Evolutionary conservation across 2,113 vertebrate genomes (phyloP), one percentile per base, ranked within the genome.

Genomic region (Cebus imitator): DNA sequence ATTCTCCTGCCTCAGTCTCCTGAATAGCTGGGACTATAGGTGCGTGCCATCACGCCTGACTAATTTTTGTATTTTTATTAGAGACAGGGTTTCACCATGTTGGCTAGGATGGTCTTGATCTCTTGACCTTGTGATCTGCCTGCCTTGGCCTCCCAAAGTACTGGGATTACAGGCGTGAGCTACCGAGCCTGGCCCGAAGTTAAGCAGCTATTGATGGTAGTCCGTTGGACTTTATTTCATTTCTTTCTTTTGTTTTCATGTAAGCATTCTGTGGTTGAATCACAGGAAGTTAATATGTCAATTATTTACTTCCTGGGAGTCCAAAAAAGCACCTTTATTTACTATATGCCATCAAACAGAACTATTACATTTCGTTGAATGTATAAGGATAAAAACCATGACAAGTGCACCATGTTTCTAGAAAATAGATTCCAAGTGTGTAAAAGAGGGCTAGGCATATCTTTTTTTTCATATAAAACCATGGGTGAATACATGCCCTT

Each of bases 301-400:
- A 52, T 86, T 78, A 80, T 87, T 92, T 70, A 95, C 79, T 94
- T 93, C 66, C 58, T 85, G 78, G 81, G 75, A 81, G 30, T 32
- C 57, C 87, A 70, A 43, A 91, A 84, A 94, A 86, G 40, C 5
- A 50, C 16, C 57, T 50, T 87, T 68, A 75, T 91, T 88, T 75
- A 58, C 20, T 48, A 75, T 17, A 75, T 37, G 70, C 27, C 57
- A 57, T 76, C 30, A 76, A 32, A 78, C 50, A 52, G 78, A 72
- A 21, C 55, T 16, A 45, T 61, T 87, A 27, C 20, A 87, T 87
- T 73, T 80, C 76, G 52, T 64, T 88, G 43, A 58, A 50, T 57
- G 23, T 82, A 37, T 66, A 55, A 93, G 43, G 35, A 91, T 73
- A 43, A 82, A 87, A 92, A 72, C 70, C 70, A 78, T 43, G 73